Conservation (phyloP, 1,140 invertebrate species). For the Anthonomus grandis region DNA sequence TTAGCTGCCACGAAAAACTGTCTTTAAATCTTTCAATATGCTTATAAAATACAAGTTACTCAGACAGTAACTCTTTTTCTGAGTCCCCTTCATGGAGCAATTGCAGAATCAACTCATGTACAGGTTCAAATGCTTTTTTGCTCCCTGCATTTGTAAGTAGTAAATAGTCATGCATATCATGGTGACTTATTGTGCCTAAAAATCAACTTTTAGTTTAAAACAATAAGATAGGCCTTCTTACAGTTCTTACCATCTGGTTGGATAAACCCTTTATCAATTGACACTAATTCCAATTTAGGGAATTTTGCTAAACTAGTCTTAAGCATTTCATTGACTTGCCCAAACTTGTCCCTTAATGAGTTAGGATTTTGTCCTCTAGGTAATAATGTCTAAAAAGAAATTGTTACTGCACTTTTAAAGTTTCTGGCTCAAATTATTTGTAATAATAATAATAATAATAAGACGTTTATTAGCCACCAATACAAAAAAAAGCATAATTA, state of each 20-base stretch:
- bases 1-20: too few species aligned
- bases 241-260: slow-evolving; percentile 64
- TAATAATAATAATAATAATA: too few species aligned
- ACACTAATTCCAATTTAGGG: slow-evolving; percentile 65
- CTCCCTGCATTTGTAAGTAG: slow-evolving; percentile 80
- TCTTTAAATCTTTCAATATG: too few species aligned
- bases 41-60: too few species aligned
- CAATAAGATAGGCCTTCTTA: too few species aligned
- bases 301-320: slow-evolving; percentile 58
- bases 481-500: too few species aligned
- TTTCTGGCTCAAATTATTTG: too few species aligned
- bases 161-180: slow-evolving; percentile 87
- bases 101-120: slow-evolving; percentile 72
- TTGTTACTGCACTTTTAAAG: too few species aligned
- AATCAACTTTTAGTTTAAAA: neutral
- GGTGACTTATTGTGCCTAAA: slow-evolving; percentile 66
- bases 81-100: slow-evolving; percentile 69
- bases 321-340: slow-evolving; percentile 69
- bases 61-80: too few species aligned
- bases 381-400: slow-evolving; percentile 71
- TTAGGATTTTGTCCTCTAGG: slow-evolving; percentile 83
- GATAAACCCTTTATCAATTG: slow-evolving; percentile 72
- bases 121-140: slow-evolving; percentile 76
- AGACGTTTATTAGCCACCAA: too few species aligned
- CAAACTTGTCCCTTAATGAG: slow-evolving; percentile 69